These are phyloP conservation scores for Eurytoma adleriae DNA, from an alignment of 2,888 invertebrate species.

Conservation along the genomic window DNA sequence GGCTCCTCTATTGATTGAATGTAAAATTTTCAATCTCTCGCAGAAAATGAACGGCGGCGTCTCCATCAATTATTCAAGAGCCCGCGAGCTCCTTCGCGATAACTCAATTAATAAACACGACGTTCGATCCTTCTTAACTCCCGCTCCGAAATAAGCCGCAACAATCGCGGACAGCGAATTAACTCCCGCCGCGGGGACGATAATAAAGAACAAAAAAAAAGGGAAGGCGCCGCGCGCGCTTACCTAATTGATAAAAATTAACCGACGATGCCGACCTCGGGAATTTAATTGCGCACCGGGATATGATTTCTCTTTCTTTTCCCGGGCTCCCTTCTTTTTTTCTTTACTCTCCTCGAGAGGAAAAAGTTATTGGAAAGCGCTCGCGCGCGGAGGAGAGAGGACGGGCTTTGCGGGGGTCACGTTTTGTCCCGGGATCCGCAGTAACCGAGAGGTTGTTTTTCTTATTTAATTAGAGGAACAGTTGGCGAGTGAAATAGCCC, in stretches of 20 bases:
- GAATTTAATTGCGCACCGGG: slow-evolving; percentile 46
- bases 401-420: slow-evolving; percentile 7
- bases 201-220: too few relatives aligned
- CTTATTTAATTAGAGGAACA: slow-evolving; percentile 29
- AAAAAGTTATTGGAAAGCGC: slow-evolving; percentile 41
- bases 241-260: slow-evolving; percentile 50
- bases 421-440: not conserved
- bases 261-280: not conserved
- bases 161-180: too few relatives aligned
- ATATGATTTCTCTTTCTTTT: slow-evolving; percentile 32
- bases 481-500: not conserved
- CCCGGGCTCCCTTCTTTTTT: not conserved
- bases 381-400: not conserved
- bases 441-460: not conserved
- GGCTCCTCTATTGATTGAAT: too few relatives aligned
- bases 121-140: too few relatives aligned
- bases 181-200: too few relatives aligned
- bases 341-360: not conserved
- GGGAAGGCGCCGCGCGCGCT: not conserved
- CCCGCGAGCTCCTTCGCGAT: not conserved
- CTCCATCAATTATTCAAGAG: slow-evolving; percentile 14
- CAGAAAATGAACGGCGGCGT: not conserved
- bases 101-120: slow-evolving; percentile 1
- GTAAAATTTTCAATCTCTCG: slow-evolving; percentile 17
- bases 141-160: too few relatives aligned